phyloP scores from a whole-genome alignment of 1,140 invertebrate species.

The Ruditapes philippinarum region DNA sequence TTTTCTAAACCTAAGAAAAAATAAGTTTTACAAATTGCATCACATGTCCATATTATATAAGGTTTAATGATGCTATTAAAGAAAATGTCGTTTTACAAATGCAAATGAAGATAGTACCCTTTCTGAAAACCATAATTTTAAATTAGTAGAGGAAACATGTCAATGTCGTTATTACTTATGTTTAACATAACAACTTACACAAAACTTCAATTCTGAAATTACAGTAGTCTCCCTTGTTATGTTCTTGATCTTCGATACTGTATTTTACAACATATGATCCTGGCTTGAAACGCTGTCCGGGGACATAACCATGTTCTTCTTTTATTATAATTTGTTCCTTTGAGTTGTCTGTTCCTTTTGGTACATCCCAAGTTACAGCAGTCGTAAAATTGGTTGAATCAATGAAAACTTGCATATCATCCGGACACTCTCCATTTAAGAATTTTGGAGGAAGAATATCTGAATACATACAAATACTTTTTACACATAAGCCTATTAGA shows the following conservation, averaged over 20 bases:
- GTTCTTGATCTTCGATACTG: neutral
- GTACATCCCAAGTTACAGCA: neutral
- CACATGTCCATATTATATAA: too few relatives aligned
- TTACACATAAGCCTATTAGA: too few relatives aligned
- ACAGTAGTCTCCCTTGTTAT: constrained; percentile 7
- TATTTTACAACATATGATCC: constrained; percentile 22
- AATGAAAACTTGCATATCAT: constrained; percentile 16
- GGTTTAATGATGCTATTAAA: too few relatives aligned
- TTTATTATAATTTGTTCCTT: neutral
- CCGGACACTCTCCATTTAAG: neutral
- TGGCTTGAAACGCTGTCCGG: constrained; percentile 41
- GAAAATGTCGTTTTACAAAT: too few relatives aligned
- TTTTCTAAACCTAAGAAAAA: too few relatives aligned
- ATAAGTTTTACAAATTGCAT: too few relatives aligned
- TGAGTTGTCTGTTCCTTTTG: constrained; percentile 31
- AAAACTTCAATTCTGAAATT: neutral
- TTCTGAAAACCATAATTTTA: too few relatives aligned
- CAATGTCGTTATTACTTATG: too few relatives aligned
- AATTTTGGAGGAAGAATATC: constrained; percentile 25
- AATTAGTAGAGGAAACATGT: too few relatives aligned
- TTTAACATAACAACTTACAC: constrained; percentile 50
- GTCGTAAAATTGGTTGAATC: constrained; percentile 38
- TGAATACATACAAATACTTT: too few relatives aligned
- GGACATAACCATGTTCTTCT: constrained; percentile 17
- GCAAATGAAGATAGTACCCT: too few relatives aligned